Base-by-base conservation (phyloP, 2,797 vertebrate genomes). In the Microctenopoma stevenorrisi region DNA sequence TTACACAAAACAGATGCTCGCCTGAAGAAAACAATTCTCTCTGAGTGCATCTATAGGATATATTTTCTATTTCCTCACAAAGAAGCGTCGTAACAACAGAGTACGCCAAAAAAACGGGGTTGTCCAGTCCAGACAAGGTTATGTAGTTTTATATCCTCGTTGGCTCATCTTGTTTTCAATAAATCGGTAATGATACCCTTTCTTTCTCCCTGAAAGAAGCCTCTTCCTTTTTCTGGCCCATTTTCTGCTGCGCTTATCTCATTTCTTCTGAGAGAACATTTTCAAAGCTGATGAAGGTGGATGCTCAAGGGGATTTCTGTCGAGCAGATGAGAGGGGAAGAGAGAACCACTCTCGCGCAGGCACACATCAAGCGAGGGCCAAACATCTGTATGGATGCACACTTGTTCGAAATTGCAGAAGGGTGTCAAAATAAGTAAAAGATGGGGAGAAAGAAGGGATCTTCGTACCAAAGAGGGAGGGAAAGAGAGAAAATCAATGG, bases 401-500 rank as follows among this genome's bases (percentile, higher is more conserved):
- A 49, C 66, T 79, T 77, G 68, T 82, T 83, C 86, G 76, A 88
- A 85, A 84, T 51, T 67, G 67, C 61, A 72, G 46, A 61, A 37
- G 66, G 56, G 64, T 68, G 61, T 82, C 83, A 73, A 59, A 79
- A 79, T 46, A 72, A 72, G 53, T 65, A 50, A 42, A 33, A 53
- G 54, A 18, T 13, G 13, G 28, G 37, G 18, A 47, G 68, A 50
- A 35, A 42, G 13, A 12, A 44, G 68, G 53, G 57, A 53, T 72
- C 66, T 72, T 87, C 83, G 33, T 52, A 65, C 63, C 61, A 68
- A 77, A 79, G 67, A 77, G 48, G 49, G 49, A 53, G 65, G 67
- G 66, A 81, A 76, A 77, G 76, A 83, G 78, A 80, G 61, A 78
- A 78, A 89, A 86, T 88, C 86, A 86, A 78, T 83, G 82, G 61